These are phyloP conservation scores for Palythoa grandis DNA, from an alignment of 92 coral and sea anemone species.

Conservation along the genomic window DNA sequence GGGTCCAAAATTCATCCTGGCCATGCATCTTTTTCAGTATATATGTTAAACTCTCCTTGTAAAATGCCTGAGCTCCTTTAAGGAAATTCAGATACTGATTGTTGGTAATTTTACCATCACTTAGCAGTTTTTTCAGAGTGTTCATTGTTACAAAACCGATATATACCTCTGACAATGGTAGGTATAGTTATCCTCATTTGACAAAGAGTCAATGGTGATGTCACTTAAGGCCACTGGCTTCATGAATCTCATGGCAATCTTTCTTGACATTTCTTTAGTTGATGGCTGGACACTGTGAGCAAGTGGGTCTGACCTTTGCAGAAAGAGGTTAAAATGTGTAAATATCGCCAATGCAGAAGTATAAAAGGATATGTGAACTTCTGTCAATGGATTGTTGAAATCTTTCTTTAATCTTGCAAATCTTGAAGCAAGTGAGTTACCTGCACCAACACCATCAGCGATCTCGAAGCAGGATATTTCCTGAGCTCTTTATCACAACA, in stretches of 20 bases:
- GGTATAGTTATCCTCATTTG: slow-evolving; percentile 22
- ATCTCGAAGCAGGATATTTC: slow-evolving; percentile 44
- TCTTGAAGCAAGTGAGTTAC: slow-evolving; percentile 22
- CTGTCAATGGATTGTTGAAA: slow-evolving; percentile 41
- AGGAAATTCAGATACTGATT: slow-evolving; percentile 15
- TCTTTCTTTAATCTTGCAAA: slow-evolving; percentile 37
- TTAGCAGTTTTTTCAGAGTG: slow-evolving; percentile 28
- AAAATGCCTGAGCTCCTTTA: slow-evolving; percentile 38
- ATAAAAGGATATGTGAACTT: slow-evolving; percentile 43
- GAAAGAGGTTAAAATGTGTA: slow-evolving; percentile 41
- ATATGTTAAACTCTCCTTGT: slow-evolving; percentile 24
- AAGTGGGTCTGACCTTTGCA: slow-evolving; percentile 53
- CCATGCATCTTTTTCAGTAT: slow-evolving; percentile 16
- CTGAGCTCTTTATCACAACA: slow-evolving; percentile 56
- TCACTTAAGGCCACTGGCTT: slow-evolving; percentile 3
- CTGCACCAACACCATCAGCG: slow-evolving; percentile 40
- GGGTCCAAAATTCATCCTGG: slow-evolving; percentile 36
- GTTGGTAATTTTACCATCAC: slow-evolving; percentile 40
- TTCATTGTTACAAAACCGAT: slow-evolving; percentile 20
- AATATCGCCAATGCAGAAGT: slow-evolving; percentile 38
- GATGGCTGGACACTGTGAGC: slow-evolving; percentile 27
- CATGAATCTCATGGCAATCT: slow-evolving; percentile 31
- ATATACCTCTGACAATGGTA: slow-evolving; percentile 33
- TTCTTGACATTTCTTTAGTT: slow-evolving; percentile 14
- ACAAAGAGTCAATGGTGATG: neutral